Evolutionary conservation across 2,113 vertebrate species (phyloP), one percentile per base, ranked within the genome.

Genomic region (Naja naja): DNA sequence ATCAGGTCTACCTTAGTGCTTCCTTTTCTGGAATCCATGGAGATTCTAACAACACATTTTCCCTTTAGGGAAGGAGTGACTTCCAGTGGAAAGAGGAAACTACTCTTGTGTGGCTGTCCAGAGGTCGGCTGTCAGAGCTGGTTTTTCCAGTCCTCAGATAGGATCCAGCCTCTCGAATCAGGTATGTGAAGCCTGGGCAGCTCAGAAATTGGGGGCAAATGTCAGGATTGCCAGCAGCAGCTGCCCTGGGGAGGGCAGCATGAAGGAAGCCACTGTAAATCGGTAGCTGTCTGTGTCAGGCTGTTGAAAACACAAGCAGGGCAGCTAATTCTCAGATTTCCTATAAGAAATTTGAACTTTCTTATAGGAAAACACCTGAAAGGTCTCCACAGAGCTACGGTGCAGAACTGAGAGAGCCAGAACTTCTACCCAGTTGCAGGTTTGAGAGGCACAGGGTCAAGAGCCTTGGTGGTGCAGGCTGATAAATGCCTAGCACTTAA

Each of bases 21-120:
- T 45, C 43, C 43, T 49, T 60, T 60, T 1, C 43, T 87, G 43
- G 91, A 64, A 91, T 52, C 85, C 54, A 43, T 47, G 49, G 56
- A 49, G n/a, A 55, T 89, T 89, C 45, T 27, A 85, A 53, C 34
- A 23, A 87, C 27, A 53, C 47, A 2, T 34, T 53, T 69, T 54
- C n/a, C 43, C n/a, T 20, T 56, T 47, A 47, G 60, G 91, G 52
- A 92, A 92, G 64, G 34, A 74, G 81, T 89, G 92, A 92, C 64
- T 92, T 49, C 64, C 88, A 89, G 11, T 47, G 52, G 92, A 92
- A 92, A 92, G 64, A 92, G 92, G 92, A 85, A 92, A 30, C 53
- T 49, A 27, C 18, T 27, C 25, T 2, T 54, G 52, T n/a, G 49
- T 7, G 52, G 56, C 16, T 30, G 18, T 25, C 4, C 39, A 45